These are phyloP conservation scores for Alexandromys oeconomus DNA, from an alignment of 2,797 vertebrate species.

Conservation along the genomic window DNA sequence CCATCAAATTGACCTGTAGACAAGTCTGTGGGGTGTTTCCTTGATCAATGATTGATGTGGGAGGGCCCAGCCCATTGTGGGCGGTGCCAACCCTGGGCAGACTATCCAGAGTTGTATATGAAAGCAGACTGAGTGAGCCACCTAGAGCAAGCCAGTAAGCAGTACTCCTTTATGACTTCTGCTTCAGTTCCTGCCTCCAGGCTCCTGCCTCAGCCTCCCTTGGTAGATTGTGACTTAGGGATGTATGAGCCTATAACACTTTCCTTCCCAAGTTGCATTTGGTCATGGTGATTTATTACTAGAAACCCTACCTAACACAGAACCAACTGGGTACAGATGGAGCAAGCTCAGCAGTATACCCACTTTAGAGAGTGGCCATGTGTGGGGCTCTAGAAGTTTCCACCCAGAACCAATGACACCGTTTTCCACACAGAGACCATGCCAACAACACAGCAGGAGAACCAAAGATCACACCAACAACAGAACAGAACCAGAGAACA, in stretches of 20 bases:
- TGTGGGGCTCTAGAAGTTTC: not conserved
- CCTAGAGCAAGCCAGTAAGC: not conserved
- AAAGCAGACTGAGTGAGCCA: not conserved
- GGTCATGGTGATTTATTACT: not conserved
- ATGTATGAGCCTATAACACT: not conserved
- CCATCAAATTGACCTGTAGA: not conserved
- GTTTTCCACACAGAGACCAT: not conserved
- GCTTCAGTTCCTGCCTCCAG: too few species aligned
- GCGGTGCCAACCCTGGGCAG: not conserved
- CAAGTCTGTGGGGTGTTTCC: not conserved
- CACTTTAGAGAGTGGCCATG: not conserved
- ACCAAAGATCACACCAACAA: not conserved
- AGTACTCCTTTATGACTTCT: not conserved
- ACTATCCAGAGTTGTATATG: not conserved
- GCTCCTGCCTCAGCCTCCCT: not conserved
- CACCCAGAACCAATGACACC: not conserved
- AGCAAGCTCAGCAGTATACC: too few species aligned
- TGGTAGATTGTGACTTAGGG: not conserved
- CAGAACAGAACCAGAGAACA: not conserved
- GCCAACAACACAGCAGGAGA: not conserved
- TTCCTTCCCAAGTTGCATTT: not conserved
- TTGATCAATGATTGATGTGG: not conserved
- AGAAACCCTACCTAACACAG: not conserved
- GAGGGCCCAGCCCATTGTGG: not conserved
- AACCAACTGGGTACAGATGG: not conserved